Evolutionary conservation across 2,113 vertebrate species (phyloP).

Genomic region (Cyanistes caeruleus): DNA sequence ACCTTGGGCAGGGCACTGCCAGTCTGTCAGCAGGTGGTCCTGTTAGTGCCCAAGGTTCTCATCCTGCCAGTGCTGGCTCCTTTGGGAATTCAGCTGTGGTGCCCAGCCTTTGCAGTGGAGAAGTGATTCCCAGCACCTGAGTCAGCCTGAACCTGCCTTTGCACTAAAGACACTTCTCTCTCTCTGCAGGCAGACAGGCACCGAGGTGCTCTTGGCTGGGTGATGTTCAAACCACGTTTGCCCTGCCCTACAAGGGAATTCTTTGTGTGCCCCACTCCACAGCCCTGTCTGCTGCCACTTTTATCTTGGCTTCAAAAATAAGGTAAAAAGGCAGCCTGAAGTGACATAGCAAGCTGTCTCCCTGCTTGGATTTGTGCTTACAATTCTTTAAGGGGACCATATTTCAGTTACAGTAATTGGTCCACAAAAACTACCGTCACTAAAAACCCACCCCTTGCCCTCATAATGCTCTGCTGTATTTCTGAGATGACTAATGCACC

Average conservation of each 20-base stretch:
- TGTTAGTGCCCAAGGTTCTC: background rate
- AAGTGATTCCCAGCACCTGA: background rate
- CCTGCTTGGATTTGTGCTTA: background rate
- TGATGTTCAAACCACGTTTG: fast-evolving
- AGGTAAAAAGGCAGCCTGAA: background rate
- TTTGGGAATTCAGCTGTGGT: fast-evolving
- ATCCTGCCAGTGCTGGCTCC: fast-evolving
- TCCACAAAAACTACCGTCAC: background rate
- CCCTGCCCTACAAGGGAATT: background rate
- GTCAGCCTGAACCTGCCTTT: background rate
- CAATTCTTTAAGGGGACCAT: background rate
- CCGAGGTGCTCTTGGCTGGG: fast-evolving
- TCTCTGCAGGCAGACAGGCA: background rate
- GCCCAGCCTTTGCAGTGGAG: background rate
- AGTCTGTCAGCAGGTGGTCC: background rate
- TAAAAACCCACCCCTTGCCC: background rate
- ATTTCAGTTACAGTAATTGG: background rate
- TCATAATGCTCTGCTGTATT: background rate
- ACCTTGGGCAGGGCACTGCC: background rate
- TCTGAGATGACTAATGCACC: background rate
- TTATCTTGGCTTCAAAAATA: background rate
- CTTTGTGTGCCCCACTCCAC: fast-evolving
- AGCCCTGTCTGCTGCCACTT: background rate
- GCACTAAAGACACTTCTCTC: background rate
- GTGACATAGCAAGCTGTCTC: fast-evolving